Percentiles rank a stretch among this genome's conserved stretches.
phyloP scores from a whole-genome alignment of 2,797 vertebrate species.

The Pempheris klunzingeri region DNA sequence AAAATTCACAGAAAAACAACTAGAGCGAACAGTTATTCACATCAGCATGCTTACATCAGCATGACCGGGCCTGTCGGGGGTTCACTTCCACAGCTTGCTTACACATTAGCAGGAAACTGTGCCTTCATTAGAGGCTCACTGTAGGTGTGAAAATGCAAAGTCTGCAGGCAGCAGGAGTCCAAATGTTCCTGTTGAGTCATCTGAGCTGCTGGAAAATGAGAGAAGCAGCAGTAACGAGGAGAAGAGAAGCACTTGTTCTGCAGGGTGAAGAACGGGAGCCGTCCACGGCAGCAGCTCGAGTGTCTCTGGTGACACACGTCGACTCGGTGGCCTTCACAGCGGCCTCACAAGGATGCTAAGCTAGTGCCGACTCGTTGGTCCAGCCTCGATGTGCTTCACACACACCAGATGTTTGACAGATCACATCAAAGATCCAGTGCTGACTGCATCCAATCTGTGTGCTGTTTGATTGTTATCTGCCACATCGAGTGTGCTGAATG shows the following conservation, averaged over 20 bases:
- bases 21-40: not conserved
- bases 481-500: constrained; percentile 48
- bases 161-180: constrained; percentile 7
- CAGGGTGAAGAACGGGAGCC: constrained; percentile 24
- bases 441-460: constrained; percentile 39
- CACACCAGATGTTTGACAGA: constrained; percentile 57
- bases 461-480: constrained; percentile 40
- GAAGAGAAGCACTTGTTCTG: constrained; percentile 16
- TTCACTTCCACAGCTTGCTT: constrained; percentile 40
- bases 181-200: constrained; percentile 30
- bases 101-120: constrained; percentile 31
- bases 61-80: too few relatives aligned
- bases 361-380: constrained; percentile 31
- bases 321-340: constrained; percentile 53
- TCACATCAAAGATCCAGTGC: constrained; percentile 58
- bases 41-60: constrained; percentile 41
- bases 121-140: constrained; percentile 6
- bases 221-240: constrained; percentile 25
- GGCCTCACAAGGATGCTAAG: constrained; percentile 39
- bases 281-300: constrained; percentile 55
- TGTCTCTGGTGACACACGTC: constrained; percentile 56
- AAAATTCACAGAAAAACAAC: not conserved
- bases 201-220: constrained; percentile 43
- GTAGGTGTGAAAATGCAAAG: constrained; percentile 42
- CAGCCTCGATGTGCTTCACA: constrained; percentile 37